Evolutionary conservation across 2,797 vertebrate species (phyloP).

Genomic region (Cynopterus sphinx): DNA sequence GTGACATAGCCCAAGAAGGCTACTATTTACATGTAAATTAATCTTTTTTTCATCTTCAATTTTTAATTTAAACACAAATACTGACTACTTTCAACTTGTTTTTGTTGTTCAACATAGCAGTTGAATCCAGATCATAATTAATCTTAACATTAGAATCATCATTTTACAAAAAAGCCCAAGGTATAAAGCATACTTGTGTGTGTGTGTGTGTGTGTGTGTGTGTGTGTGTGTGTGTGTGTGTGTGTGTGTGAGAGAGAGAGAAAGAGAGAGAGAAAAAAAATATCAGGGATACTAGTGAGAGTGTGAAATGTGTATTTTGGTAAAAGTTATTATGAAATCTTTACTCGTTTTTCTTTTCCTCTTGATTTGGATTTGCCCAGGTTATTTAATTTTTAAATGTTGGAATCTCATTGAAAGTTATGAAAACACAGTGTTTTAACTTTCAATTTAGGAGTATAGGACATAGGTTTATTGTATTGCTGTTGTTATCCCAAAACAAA

Average conservation of each 20-base stretch:
- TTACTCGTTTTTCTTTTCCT: not conserved
- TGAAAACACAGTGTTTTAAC: not conserved
- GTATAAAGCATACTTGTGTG: conserved; percentile 5
- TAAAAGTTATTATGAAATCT: not conserved
- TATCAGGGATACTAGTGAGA: not conserved
- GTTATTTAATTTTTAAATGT: not conserved
- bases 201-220: not conserved
- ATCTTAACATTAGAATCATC: not conserved
- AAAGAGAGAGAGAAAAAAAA: not conserved
- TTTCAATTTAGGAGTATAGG: not conserved
- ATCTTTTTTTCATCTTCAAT: not conserved
- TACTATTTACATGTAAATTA: not conserved
- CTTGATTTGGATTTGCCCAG: not conserved
- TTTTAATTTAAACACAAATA: not conserved
- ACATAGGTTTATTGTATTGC: not conserved
- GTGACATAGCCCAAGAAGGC: too few relatives aligned
- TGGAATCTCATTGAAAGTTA: not conserved
- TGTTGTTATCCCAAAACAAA: not conserved
- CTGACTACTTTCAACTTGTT: not conserved
- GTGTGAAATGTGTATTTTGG: not conserved
- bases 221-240: not conserved
- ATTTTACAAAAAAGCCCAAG: not conserved
- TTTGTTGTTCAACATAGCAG: not conserved
- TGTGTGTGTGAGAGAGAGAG: not conserved
- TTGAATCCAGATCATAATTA: not conserved